phyloP scores from a whole-genome alignment of 2,888 invertebrate species.

The Erebia ligea region DNA sequence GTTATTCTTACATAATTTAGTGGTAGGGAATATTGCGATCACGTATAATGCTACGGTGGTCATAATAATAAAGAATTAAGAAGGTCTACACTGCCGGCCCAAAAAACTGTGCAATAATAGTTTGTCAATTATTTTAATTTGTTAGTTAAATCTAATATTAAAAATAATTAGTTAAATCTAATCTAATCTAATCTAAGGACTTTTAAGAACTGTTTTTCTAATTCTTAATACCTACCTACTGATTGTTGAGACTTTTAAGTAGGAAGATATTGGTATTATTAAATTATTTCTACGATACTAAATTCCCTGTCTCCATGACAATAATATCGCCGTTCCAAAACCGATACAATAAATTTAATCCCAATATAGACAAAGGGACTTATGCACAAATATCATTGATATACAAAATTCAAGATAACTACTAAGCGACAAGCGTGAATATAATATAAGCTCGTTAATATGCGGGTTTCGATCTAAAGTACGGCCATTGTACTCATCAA shows the following conservation, averaged over 20 bases:
- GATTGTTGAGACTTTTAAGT: too few species aligned
- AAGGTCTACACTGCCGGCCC: not conserved
- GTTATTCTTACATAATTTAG: too few species aligned
- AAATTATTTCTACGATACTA: conserved; percentile 21
- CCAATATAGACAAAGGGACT: conserved; percentile 36
- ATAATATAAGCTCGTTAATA: not conserved
- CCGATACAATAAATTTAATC: conserved; percentile 39
- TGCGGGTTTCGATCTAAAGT: not conserved
- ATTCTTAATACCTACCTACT: too few species aligned
- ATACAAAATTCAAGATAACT: not conserved
- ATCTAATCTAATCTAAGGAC: too few species aligned
- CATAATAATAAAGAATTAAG: not conserved
- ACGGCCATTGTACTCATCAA: too few species aligned
- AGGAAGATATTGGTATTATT: not conserved
- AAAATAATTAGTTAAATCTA: too few species aligned
- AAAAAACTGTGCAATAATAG: not conserved
- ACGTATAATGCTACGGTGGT: too few species aligned
- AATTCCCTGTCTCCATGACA: conserved; percentile 32
- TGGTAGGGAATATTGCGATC: too few species aligned
- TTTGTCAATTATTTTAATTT: too few species aligned
- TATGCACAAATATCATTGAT: conserved; percentile 4
- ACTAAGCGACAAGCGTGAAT: too few species aligned
- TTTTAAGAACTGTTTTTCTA: too few species aligned
- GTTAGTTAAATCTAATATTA: too few species aligned
- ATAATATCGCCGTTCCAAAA: conserved; percentile 42